These are phyloP conservation scores for Dasyprocta punctata DNA, from an alignment of 2,113 vertebrate genomes.

Conservation along the genomic window DNA sequence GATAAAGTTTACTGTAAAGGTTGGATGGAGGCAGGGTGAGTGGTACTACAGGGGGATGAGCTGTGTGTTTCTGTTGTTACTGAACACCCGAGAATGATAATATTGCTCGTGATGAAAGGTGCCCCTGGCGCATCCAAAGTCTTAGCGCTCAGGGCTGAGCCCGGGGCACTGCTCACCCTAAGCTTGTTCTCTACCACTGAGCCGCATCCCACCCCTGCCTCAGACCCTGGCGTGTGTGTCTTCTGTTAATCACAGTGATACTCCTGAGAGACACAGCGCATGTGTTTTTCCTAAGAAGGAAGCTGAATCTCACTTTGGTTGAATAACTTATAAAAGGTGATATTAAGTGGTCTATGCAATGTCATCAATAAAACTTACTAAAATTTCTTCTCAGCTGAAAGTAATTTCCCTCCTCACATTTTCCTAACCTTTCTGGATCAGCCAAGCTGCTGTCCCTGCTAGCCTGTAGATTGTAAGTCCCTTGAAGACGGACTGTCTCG, in stretches of 20 bases:
- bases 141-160: neutral
- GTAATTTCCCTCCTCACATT: neutral
- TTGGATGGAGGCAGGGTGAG: neutral
- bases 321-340: neutral
- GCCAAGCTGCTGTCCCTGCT: neutral
- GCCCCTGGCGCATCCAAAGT: neutral
- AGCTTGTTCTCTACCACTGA: neutral
- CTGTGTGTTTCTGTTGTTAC: neutral
- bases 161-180: neutral
- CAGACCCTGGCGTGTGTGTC: neutral
- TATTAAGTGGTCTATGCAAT: neutral
- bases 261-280: neutral
- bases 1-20: neutral
- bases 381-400: slow-evolving; percentile 13
- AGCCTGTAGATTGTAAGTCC: neutral
- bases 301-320: neutral
- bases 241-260: neutral
- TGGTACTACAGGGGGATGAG: neutral
- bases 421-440: neutral
- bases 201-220: neutral
- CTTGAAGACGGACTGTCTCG: neutral
- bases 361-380: neutral
- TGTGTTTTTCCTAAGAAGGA: slow-evolving; percentile 7
- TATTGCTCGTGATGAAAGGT: neutral
- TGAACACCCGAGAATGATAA: neutral